Conservation (phyloP, 2,888 invertebrate genomes). For the Heteromurus nitidus region DNA sequence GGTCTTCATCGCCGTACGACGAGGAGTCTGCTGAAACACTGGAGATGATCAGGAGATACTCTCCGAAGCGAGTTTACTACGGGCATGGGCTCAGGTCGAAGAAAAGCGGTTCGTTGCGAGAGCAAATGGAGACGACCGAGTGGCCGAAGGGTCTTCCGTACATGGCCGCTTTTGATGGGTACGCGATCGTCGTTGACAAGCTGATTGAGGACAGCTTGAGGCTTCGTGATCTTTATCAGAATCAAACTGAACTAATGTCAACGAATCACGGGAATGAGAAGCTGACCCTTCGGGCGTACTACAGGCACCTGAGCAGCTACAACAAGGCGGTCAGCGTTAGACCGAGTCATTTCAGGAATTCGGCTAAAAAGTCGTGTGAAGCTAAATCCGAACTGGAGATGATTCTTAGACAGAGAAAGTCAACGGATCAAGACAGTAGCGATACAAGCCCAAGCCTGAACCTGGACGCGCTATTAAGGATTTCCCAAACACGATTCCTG, state of each 20-base stretch:
- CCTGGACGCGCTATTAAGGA: neutral
- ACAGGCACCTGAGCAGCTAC: neutral
- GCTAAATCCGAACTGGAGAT: neutral
- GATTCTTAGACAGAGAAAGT: neutral
- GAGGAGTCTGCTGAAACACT: conserved; percentile 28
- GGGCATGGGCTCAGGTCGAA: conserved; percentile 15
- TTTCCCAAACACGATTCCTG: conserved; percentile 17
- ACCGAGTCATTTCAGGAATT: neutral
- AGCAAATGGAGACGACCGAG: conserved; percentile 13
- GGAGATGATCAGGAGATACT: conserved; percentile 6
- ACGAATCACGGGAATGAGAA: no score
- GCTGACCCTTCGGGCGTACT: conserved; percentile 18
- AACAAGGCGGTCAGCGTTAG: conserved; percentile 5
- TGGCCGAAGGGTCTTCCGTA: conserved; percentile 26
- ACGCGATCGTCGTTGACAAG: conserved; percentile 40
- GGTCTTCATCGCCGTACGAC: conserved; percentile 63
- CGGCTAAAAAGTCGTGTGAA: neutral
- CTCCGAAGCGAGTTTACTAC: conserved; percentile 39
- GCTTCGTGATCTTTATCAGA: no score
- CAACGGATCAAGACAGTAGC: neutral
- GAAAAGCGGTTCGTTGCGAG: neutral
- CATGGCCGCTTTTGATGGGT: conserved; percentile 55
- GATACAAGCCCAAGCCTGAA: neutral
- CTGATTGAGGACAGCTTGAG: conserved; percentile 36
- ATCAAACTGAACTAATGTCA: no score